Evolutionary conservation across 2,113 vertebrate species (phyloP), one percentile per base, ranked within the genome.

Genomic region (Sprattus sprattus): DNA sequence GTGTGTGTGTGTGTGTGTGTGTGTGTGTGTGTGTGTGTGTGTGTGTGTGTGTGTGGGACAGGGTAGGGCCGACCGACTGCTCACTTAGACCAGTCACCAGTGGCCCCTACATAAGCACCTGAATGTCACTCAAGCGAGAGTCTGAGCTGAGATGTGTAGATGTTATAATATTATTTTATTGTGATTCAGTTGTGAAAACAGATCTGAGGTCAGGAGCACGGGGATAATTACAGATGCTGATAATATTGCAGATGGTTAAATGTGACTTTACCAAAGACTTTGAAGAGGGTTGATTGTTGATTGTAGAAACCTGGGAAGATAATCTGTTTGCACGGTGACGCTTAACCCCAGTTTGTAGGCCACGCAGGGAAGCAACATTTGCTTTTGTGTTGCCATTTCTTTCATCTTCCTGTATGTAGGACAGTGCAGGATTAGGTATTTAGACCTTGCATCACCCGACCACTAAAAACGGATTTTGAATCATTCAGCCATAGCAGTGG

Each of bases 11-110:
- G n/a, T n/a, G n/a, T n/a, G n/a, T n/a, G n/a, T n/a, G n/a, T n/a
- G n/a, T n/a, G n/a, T n/a, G n/a, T n/a, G n/a, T n/a, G n/a, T n/a
- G n/a, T n/a, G n/a, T n/a, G n/a, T n/a, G n/a, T n/a, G n/a, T n/a
- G n/a, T n/a, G n/a, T n/a, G n/a, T n/a, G n/a, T n/a, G n/a, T n/a
- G n/a, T n/a, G n/a, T n/a, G n/a, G n/a, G n/a, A n/a, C n/a, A n/a
- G n/a, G n/a, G n/a, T n/a, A n/a, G n/a, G n/a, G n/a, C n/a, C 90
- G 91, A 16, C 50, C 22, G 11, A 28, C 25, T 9, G 9, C 47
- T 49, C 47, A 49, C 47, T 13, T 25, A 71, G 64, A 10, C 4
- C 22, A 22, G 18, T 22, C 52, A 18, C 52, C 46, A 11, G 47
- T 49, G 47, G 47, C 47, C 47, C 47, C 11, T 10, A 49, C 47